Conservation (phyloP, 2,113 vertebrate species). For the Myiozetetes cayanensis region DNA sequence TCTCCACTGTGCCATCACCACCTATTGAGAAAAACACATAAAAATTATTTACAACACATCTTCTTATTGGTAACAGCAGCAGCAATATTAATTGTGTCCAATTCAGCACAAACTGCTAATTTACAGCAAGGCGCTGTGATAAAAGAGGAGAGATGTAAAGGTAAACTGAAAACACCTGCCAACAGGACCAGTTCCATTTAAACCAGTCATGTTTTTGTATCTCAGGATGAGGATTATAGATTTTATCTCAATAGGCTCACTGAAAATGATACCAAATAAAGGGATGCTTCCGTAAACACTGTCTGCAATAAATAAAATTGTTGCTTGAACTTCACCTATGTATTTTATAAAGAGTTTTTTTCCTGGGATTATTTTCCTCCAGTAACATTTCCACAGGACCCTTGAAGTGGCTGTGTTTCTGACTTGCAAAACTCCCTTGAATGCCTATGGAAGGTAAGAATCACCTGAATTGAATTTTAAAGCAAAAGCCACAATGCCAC, state of each 20-base stretch:
- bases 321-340: not conserved
- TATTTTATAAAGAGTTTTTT: not conserved
- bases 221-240: not conserved
- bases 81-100: constrained; percentile 55
- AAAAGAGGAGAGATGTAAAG: constrained; percentile 29
- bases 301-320: not conserved
- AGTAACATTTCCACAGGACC: not conserved
- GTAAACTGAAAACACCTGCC: constrained; percentile 12
- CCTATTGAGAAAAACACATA: constrained; percentile 59
- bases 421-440: not conserved
- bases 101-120: constrained; percentile 20
- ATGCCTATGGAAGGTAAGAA: not conserved
- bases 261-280: not conserved
- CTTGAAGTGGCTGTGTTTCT: not conserved
- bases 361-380: not conserved
- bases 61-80: constrained; percentile 42
- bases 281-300: not conserved
- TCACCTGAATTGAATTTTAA: not conserved
- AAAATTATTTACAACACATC: constrained; percentile 30
- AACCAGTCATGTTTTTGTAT: not conserved
- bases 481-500: not conserved
- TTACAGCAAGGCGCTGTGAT: not conserved
- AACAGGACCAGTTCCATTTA: constrained; percentile 1
- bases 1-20: constrained; percentile 42
- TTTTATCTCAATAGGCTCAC: not conserved